Evolutionary conservation across 2,113 vertebrate genomes (phyloP).

Genomic region (Chaetops frenatus): DNA sequence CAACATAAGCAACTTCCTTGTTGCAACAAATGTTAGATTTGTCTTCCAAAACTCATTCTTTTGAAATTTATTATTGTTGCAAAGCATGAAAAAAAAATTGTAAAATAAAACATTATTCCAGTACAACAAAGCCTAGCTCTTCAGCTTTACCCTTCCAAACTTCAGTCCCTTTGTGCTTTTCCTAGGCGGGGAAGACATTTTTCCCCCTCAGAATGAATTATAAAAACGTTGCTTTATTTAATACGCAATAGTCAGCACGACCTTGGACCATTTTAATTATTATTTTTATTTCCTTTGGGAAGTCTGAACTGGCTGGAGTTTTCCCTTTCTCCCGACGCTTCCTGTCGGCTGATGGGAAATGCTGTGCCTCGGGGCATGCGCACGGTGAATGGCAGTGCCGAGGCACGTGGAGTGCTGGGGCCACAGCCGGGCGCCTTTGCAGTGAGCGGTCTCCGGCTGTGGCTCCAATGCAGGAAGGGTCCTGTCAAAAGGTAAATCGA

Average conservation of each 20-base stretch:
- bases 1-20: not conserved
- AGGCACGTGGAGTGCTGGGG: accelerated
- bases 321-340: accelerated
- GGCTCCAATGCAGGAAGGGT: accelerated
- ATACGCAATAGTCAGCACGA: not conserved
- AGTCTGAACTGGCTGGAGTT: not conserved
- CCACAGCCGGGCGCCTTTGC: accelerated
- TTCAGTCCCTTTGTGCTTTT: not conserved
- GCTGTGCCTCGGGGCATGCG: accelerated
- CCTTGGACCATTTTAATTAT: not conserved
- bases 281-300: not conserved
- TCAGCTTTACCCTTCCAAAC: not conserved
- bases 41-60: not conserved
- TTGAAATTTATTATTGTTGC: not conserved
- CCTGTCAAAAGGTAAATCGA: not conserved
- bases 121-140: not conserved
- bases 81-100: not conserved
- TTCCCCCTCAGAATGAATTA: not conserved
- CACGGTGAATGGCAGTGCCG: accelerated
- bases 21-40: not conserved
- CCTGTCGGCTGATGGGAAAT: accelerated
- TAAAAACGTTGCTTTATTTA: not conserved
- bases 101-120: not conserved
- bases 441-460: accelerated
- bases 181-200: not conserved